Evolutionary conservation across 2,113 vertebrate genomes (phyloP).

Genomic region (Lophius piscatorius): DNA sequence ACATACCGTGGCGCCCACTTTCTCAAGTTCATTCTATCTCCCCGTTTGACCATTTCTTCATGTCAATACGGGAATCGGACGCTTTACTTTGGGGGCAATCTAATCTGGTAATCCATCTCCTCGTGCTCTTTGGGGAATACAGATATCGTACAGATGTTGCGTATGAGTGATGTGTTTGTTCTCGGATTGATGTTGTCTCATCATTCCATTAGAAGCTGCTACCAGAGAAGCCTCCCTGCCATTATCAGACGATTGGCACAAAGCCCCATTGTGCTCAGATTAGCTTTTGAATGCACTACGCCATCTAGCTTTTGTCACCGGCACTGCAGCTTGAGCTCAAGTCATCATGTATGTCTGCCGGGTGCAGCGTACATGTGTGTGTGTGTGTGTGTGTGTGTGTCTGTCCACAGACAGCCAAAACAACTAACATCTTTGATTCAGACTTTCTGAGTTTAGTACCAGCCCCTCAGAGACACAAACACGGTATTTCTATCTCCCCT

Average conservation of each 20-base stretch:
- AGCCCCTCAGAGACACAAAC: constrained; percentile 1
- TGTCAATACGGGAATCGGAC: constrained; percentile 7
- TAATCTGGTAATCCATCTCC: too few species aligned
- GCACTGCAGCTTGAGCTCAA: constrained; percentile 30
- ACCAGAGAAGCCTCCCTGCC: constrained; percentile 36
- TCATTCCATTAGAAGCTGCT: too few species aligned
- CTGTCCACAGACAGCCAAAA: neutral
- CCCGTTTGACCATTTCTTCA: constrained; percentile 25
- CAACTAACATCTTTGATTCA: constrained; percentile 8
- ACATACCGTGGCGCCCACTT: neutral
- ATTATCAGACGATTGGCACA: constrained; percentile 39
- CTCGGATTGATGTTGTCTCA: constrained; percentile 4
- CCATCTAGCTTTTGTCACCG: constrained; percentile 57
- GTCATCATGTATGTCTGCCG: neutral
- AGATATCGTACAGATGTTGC: too few species aligned
- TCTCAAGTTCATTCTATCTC: constrained; percentile 7
- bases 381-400: constrained; percentile 3
- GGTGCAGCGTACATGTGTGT: neutral
- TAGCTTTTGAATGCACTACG: constrained; percentile 50
- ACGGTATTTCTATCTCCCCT: constrained; percentile 19
- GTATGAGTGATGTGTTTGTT: constrained; percentile 1
- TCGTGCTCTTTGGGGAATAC: too few species aligned
- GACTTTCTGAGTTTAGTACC: constrained; percentile 5
- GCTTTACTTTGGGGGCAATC: constrained; percentile 4
- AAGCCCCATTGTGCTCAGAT: constrained; percentile 21